Evolutionary conservation across 2,888 invertebrate species (phyloP), one percentile per base, ranked within the genome.

Genomic region (Punctoribates punctum): DNA sequence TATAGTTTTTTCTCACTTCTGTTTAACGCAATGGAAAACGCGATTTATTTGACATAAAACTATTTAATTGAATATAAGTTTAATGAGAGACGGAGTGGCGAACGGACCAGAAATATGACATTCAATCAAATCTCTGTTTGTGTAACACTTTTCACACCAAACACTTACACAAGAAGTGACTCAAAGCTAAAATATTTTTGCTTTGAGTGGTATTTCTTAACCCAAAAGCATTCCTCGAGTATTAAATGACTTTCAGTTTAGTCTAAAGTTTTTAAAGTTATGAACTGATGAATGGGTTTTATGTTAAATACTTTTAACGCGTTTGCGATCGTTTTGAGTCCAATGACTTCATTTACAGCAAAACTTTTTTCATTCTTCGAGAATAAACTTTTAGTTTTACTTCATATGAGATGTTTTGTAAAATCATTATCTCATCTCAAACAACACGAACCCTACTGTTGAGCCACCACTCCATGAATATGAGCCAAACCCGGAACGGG

Each of bases 401-500:
- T 48, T 4, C 3, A 54, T 11, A 54, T 20, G 20, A 54, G 54
- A n/a, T 20, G 54, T 54, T 54, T 54, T 54, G 54, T 48, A 48
- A 13, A 4, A 54, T 48, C n/a, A 54, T 54, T 20, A n/a, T 15
- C n/a, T 54, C 54, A 54, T 20, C 20, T 6, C 8, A 34, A 34
- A 34, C 34, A 34, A 34, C 34, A 8, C 34, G 34, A 34, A 34
- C 34, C 34, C 34, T 34, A 34, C 34, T 34, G 54, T 8, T n/a
- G 13, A 48, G 2, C 4, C 2, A 48, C 48, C 13, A 17, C 15
- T 48, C 48, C 20, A 20, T 54, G 54, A 20, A 54, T 54, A 20
- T n/a, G 54, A 60, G 11, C 15, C 60, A 15, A 60, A 60, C 60
- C 60, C 60, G 60, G 60, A 60, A 60, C 60, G 60, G 57, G 57